phyloP scores from a whole-genome alignment of 2,888 invertebrate species.

The Choristoneura rosaceana region DNA sequence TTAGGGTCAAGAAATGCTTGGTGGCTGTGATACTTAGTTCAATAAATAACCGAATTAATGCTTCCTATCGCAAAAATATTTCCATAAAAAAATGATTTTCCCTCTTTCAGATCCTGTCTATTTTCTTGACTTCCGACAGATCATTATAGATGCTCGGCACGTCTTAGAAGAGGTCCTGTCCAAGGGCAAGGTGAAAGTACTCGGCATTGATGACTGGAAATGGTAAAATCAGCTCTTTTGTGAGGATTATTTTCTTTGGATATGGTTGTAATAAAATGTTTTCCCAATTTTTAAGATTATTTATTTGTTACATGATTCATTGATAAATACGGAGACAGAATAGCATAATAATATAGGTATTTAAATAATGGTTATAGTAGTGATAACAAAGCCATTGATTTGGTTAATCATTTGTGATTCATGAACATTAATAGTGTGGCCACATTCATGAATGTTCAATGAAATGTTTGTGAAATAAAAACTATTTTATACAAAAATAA shows the following conservation, averaged over 20 bases:
- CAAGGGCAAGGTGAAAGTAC: conserved; percentile 4
- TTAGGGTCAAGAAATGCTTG: too few species aligned
- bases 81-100: neutral
- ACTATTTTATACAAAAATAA: too few species aligned
- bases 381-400: too few species aligned
- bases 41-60: too few species aligned
- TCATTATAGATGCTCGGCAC: conserved; percentile 22
- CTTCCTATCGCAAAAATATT: neutral
- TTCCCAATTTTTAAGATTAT: neutral
- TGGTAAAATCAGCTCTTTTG: neutral
- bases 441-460: too few species aligned
- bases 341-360: too few species aligned
- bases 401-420: too few species aligned
- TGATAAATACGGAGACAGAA: neutral
- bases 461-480: too few species aligned
- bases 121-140: conserved; percentile 12
- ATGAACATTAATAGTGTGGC: too few species aligned
- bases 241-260: neutral
- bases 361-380: too few species aligned
- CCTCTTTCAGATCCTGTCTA: conserved; percentile 1
- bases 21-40: too few species aligned
- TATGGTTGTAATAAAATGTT: neutral
- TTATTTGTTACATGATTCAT: neutral
- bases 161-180: conserved; percentile 12
- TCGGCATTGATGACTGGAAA: neutral